Evolutionary conservation across 2,797 vertebrate genomes (phyloP).

Genomic region (Erithacus rubecula): DNA sequence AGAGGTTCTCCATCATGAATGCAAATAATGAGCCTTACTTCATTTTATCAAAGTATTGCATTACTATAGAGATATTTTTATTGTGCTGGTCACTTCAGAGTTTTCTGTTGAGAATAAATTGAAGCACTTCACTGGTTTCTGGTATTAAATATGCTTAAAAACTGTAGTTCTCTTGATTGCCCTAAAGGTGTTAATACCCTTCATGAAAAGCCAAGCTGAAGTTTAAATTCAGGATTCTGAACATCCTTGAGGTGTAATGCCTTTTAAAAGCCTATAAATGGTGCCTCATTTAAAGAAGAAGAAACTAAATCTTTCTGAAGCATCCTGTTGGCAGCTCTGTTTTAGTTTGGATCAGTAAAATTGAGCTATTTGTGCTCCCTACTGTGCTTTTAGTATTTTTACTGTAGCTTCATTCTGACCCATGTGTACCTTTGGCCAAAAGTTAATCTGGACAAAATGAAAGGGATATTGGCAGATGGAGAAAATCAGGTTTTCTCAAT

Average conservation of each 20-base stretch:
- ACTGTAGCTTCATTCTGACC: not conserved
- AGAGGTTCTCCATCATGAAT: not conserved
- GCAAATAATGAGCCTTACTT: not conserved
- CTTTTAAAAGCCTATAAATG: not conserved
- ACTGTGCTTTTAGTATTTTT: not conserved
- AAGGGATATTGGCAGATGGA: not conserved
- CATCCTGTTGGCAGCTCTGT: not conserved
- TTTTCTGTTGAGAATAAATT: not conserved
- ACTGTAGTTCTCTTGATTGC: not conserved
- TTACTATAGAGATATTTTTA: not conserved
- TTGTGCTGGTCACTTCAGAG: constrained; percentile 5
- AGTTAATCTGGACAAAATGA: not conserved
- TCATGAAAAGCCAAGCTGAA: not conserved
- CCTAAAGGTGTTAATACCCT: not conserved
- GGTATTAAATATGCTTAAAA: not conserved
- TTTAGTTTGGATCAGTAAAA: not conserved
- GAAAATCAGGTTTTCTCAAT: not conserved
- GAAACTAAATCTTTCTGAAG: not conserved
- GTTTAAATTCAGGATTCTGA: not conserved
- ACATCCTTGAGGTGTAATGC: not conserved
- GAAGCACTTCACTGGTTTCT: not conserved
- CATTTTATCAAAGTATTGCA: constrained; percentile 1
- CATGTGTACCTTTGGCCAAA: not conserved
- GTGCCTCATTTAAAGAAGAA: not conserved
- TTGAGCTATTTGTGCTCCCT: not conserved